phyloP scores from a whole-genome alignment of 2,113 vertebrate species.

The Puma concolor region DNA sequence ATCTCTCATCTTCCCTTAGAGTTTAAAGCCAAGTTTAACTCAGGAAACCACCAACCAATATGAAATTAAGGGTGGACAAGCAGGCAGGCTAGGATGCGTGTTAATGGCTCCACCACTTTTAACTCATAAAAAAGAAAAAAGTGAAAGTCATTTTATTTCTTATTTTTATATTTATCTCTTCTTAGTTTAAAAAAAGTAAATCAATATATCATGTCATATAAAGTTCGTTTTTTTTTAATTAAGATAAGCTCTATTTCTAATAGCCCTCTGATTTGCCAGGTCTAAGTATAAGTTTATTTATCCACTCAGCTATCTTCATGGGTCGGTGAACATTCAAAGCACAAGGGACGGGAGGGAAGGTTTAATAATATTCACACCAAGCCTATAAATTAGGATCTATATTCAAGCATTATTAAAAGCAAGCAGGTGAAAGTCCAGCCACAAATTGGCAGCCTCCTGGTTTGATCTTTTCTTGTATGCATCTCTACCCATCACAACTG shows the following conservation, averaged over 20 bases:
- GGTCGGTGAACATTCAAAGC: not conserved
- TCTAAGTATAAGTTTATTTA: slow-evolving; percentile 14
- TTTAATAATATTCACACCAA: slow-evolving; percentile 16
- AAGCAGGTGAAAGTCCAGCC: slow-evolving; percentile 30
- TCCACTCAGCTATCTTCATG: slow-evolving; percentile 28
- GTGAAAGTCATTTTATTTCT: not conserved
- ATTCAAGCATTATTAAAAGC: slow-evolving; percentile 22
- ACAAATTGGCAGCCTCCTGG: slow-evolving; percentile 23
- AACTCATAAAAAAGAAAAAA: not conserved
- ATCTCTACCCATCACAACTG: not conserved
- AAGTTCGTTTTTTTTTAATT: not conserved
- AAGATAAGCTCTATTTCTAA: slow-evolving; percentile 31
- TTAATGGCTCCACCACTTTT: not conserved
- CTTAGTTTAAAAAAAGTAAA: not conserved
- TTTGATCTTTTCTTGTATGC: slow-evolving; percentile 16
- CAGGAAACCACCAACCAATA: not conserved
- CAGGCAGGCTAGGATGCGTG: not conserved
- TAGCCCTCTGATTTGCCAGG: not conserved
- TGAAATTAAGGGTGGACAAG: not conserved
- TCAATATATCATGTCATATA: not conserved
- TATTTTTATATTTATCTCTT: not conserved
- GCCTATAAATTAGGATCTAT: not conserved
- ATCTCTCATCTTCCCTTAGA: not conserved
- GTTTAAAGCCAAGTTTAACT: not conserved
- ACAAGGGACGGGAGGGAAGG: not conserved